These are phyloP conservation scores for Lymantria monacha DNA, from an alignment of 2,888 invertebrate species.

Conservation along the genomic window DNA sequence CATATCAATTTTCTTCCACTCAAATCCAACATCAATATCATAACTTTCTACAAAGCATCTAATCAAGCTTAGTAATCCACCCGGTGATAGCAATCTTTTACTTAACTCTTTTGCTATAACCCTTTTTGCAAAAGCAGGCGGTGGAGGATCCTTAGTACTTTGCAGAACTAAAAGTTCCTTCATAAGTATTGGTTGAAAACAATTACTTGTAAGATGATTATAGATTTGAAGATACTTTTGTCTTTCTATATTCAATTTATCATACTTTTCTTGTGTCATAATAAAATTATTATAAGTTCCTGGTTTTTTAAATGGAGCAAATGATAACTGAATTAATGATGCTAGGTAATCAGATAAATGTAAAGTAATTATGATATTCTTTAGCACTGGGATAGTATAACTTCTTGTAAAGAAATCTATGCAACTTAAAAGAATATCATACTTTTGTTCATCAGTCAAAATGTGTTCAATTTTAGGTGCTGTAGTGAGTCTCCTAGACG, in stretches of 20 bases:
- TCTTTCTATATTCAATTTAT: conserved; percentile 74
- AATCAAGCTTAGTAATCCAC: conserved; percentile 85
- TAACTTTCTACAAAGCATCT: conserved; percentile 84
- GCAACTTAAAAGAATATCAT: conserved; percentile 74
- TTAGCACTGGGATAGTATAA: conserved; percentile 75
- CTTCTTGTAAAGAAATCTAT: conserved; percentile 74
- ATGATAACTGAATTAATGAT: conserved; percentile 85
- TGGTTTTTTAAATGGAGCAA: conserved; percentile 85
- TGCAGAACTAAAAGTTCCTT: conserved; percentile 87
- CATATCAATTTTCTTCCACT: conserved; percentile 86
- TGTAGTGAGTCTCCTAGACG: conserved; percentile 65
- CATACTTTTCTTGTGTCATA: conserved; percentile 83
- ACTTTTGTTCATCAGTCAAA: conserved; percentile 73
- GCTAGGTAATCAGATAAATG: conserved; percentile 84
- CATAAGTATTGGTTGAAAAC: conserved; percentile 84
- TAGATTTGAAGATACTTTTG: conserved; percentile 74
- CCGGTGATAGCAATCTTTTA: conserved; percentile 78
- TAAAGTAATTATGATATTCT: conserved; percentile 79
- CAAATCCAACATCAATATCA: conserved; percentile 77
- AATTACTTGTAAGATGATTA: conserved; percentile 73
- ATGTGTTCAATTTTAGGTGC: conserved; percentile 52
- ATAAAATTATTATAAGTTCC: conserved; percentile 57
- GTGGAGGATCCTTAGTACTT: conserved; percentile 68
- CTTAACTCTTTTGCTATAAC: conserved; percentile 84
- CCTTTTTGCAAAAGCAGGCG: conserved; percentile 85